Evolutionary conservation across 2,797 vertebrate genomes (phyloP).

Genomic region (Taenioides sp.): DNA sequence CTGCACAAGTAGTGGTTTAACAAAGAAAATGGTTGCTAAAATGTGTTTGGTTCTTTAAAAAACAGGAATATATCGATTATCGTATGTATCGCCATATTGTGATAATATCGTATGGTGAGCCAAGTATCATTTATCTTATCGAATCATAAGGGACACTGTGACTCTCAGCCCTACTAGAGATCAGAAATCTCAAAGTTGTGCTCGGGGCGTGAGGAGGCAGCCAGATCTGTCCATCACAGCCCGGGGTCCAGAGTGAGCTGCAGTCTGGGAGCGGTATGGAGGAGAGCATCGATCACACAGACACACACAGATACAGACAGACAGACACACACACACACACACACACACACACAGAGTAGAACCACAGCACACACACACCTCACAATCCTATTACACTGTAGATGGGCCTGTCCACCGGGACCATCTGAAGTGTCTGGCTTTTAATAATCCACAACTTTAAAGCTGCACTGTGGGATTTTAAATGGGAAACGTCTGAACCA

Average conservation of each 20-base stretch:
- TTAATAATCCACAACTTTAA: constrained; percentile 19
- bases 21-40: too few relatives aligned
- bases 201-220: constrained; percentile 17
- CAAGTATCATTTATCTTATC: too few relatives aligned
- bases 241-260: constrained; percentile 56
- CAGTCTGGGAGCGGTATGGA: constrained; percentile 22
- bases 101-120: too few relatives aligned
- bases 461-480: background rate
- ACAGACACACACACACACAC: constrained; percentile 35
- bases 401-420: constrained; percentile 35
- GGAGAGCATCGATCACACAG: constrained; percentile 59
- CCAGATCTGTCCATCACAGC: constrained; percentile 29
- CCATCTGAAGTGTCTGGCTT: constrained; percentile 39
- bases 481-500: background rate
- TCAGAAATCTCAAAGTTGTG: constrained; percentile 41
- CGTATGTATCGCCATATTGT: too few relatives aligned
- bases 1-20: too few relatives aligned
- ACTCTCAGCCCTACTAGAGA: background rate
- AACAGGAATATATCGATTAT: too few relatives aligned
- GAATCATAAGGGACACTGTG: too few relatives aligned
- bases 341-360: constrained; percentile 34
- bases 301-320: constrained; percentile 43
- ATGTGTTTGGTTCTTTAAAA: too few relatives aligned
- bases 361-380: constrained; percentile 32
- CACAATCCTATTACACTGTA: constrained; percentile 55